These are phyloP conservation scores for Apis cerana DNA, from an alignment of 1,140 invertebrate species.

Conservation along the genomic window DNA sequence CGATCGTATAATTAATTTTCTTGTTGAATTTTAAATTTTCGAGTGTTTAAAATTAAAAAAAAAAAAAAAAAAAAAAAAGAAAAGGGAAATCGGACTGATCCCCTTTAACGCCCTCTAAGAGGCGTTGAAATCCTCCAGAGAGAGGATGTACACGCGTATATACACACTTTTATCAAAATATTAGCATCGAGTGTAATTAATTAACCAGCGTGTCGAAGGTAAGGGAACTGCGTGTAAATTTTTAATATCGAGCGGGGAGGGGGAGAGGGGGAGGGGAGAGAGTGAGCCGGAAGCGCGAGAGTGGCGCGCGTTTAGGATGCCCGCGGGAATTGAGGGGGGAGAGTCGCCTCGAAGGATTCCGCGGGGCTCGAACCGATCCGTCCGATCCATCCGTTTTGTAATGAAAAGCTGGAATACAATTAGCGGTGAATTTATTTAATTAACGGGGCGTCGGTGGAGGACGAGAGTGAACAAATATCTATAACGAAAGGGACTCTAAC, in stretches of 20 bases:
- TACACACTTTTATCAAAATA: neutral
- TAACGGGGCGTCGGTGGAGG: conserved; percentile 6
- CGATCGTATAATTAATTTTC: too few relatives aligned
- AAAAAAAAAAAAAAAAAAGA: too few relatives aligned
- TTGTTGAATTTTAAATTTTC: too few relatives aligned
- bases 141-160: neutral
- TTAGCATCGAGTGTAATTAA: conserved; percentile 42
- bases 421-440: conserved; percentile 62
- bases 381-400: conserved; percentile 3
- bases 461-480: conserved; percentile 38
- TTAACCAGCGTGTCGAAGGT: neutral
- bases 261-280: neutral
- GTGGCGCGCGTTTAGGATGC: conserved; percentile 1
- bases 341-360: neutral
- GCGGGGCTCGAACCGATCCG: conserved; percentile 28
- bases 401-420: conserved; percentile 58
- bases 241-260: conserved; percentile 7
- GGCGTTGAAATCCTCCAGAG: neutral
- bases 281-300: conserved; percentile 11
- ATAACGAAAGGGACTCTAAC: conserved; percentile 62
- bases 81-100: too few relatives aligned
- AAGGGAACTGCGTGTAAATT: conserved; percentile 3
- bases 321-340: neutral
- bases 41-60: too few relatives aligned
- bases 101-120: neutral